Evolutionary conservation across 2,888 invertebrate genomes (phyloP), one percentile per base, ranked within the genome.

Genomic region (Galeopsomyia nigrocyanea): DNA sequence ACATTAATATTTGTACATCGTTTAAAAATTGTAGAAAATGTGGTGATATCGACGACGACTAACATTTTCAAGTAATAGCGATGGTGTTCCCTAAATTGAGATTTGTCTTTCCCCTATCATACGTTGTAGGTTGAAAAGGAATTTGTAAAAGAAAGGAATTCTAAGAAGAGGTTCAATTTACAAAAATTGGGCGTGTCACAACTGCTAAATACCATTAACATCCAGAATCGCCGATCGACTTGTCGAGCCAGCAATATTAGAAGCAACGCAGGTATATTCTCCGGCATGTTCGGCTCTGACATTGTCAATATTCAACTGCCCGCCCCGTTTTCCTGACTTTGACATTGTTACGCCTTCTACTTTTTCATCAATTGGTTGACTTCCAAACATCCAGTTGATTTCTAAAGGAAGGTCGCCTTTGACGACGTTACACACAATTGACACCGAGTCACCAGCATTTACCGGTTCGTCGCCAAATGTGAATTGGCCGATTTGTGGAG

Each of bases 401-500:
- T 90, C 90, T 81, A 94, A 88, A 64, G 94, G 94, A 77, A 91
- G 87, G 87, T 94, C 94, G 74, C 94, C 92, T 80, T 91, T 90
- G 49, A 89, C 89, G 47, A 90, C 87, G 47, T 88, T 88, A 80
- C 91, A 91, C 58, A 88, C 87, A 2, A 89, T 88, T 55, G 89
- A 88, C 53, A 88, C 88, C 56, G 88, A 87, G 80, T 93, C 92
- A 71, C 92, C 93, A 73, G 92, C 91, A 84, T 91, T 92, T 77
- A 90, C 89, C 62, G 93, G 90, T 83, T 91, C 90, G 79, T 92
- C 91, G 82, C 93, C 93, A 84, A 94, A 94, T 77, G 91, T 88
- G 87, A 94, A 94, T 79, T 93, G 92, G 81, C 91, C 90, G 82
- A 93, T 91, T 89, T 93, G 92, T 77, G 94, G 94, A 83, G 92